Conservation (phyloP, 2,888 invertebrate species). For the Sialis fuliginosa region DNA sequence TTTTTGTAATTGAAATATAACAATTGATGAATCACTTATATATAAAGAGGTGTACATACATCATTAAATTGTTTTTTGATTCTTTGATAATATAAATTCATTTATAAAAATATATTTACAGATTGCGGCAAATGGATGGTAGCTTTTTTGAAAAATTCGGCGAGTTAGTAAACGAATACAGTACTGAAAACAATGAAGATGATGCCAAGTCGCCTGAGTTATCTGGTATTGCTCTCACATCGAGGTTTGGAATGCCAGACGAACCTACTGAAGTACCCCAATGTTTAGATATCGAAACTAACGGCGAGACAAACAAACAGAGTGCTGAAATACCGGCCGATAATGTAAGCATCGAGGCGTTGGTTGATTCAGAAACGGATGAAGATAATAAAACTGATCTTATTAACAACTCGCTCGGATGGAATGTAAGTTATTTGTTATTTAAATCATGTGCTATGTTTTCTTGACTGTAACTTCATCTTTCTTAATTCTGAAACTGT, state of each 20-base stretch:
- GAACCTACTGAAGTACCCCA: too few species aligned
- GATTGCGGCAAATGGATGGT: conserved; percentile 66
- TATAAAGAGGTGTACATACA: too few species aligned
- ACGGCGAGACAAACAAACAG: conserved; percentile 21
- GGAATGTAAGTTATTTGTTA: conserved; percentile 48
- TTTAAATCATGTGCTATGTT: too few species aligned
- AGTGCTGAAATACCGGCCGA: conserved; percentile 19
- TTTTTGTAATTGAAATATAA: too few species aligned
- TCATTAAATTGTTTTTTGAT: too few species aligned
- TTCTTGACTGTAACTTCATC: too few species aligned
- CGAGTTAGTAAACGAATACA: conserved; percentile 42
- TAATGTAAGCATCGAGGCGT: conserved; percentile 27
- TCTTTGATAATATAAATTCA: too few species aligned
- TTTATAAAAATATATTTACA: conserved; percentile 24
- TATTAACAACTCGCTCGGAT: conserved; percentile 44
- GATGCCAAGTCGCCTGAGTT: conserved; percentile 12
- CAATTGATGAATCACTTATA: too few species aligned
- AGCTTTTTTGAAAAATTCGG: conserved; percentile 75
- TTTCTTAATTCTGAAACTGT: too few species aligned
- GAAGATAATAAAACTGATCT: conserved; percentile 37
- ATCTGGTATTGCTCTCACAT: conserved; percentile 13
- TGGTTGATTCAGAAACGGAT: conserved; percentile 42
- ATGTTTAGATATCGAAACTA: conserved; percentile 10
- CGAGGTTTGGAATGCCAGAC: too few species aligned
- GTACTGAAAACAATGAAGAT: conserved; percentile 17